Percentiles rank a stretch among this genome's conserved stretches.
phyloP scores from a whole-genome alignment of 2,797 vertebrate genomes.

The Etheostoma perlongum region DNA sequence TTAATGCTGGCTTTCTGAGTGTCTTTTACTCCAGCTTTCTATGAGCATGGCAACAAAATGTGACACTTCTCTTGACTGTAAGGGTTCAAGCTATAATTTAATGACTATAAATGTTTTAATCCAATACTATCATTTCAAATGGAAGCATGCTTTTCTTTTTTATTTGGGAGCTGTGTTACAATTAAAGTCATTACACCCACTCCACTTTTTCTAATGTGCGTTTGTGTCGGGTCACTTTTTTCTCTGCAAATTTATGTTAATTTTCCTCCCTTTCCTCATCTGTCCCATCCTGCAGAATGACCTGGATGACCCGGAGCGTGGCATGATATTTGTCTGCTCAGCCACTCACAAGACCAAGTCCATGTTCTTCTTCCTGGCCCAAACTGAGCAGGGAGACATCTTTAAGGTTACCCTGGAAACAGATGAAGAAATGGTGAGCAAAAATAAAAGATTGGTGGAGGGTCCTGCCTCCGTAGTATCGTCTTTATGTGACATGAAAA shows the following conservation, averaged over 20 bases:
- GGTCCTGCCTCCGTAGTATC: neutral
- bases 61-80: neutral
- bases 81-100: neutral
- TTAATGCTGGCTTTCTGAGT: neutral
- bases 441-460: neutral
- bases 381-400: conserved; percentile 99
- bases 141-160: neutral
- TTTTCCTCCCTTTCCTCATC: neutral
- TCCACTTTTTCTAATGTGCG: neutral
- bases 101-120: neutral
- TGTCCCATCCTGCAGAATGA: conserved; percentile 87
- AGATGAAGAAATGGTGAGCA: conserved; percentile 97
- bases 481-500: neutral
- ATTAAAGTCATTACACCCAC: neutral
- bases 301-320: conserved; percentile 97
- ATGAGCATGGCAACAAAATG: neutral
- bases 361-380: conserved; percentile 99
- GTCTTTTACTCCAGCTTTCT: neutral
- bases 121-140: neutral
- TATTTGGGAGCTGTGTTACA: conserved; percentile 6
- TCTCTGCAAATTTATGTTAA: conserved; percentile 9
- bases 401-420: conserved; percentile 99
- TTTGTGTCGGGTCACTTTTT: neutral
- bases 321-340: conserved; percentile 99
- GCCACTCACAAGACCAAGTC: conserved; percentile 99